Base-by-base conservation (phyloP, 2,888 invertebrate species). In the Nemapogon koenigi region DNA sequence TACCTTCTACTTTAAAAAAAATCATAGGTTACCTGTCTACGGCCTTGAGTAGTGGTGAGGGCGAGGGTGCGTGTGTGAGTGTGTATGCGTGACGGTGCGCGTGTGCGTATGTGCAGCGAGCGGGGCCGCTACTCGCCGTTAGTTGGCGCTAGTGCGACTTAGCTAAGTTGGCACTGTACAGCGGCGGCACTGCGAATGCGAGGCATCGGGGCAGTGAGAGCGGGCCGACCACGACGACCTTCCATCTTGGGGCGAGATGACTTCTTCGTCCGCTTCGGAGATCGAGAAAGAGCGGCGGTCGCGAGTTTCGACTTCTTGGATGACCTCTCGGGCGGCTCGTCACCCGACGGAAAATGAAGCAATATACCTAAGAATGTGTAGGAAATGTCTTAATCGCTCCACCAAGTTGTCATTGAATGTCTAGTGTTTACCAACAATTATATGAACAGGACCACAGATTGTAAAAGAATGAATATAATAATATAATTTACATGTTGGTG, bases 291-390 rank as follows among this genome's bases (percentile, higher is more conserved):
- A 44, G 89, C 88, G 58, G 90, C 90, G 44, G 87, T 90, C 49
- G 87, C 89, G 45, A 85, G 84, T 52, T 90, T 90, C 75, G 89
- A 90, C 75, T 90, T 90, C 79, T 82, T 90, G 51, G 87, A 90
- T 66, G 86, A 87, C 53, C 67, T 88, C 51, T 70, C 79, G 52
- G 67, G 57, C 46, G 64, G 62, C n/a, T n/a, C n/a, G n/a, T n/a
- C 45, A 64, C 70, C 43, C 62, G n/a, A n/a, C n/a, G n/a, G n/a
- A 11, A 7, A 6, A 3, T 7, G 4, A n/a, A n/a, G n/a, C n/a
- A n/a, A n/a, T n/a, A n/a, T n/a, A n/a, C n/a, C n/a, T n/a, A n/a
- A n/a, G n/a, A n/a, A n/a, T n/a, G n/a, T n/a, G n/a, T n/a, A n/a
- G n/a, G n/a, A n/a, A n/a, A n/a, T n/a, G n/a, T n/a, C n/a, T n/a